A percentile compares a stretch with the other conserved stretches of the same genome.
These are phyloP conservation scores for Amphipyra berbera DNA, from an alignment of 2,888 invertebrate species.

Conservation along the genomic window DNA sequence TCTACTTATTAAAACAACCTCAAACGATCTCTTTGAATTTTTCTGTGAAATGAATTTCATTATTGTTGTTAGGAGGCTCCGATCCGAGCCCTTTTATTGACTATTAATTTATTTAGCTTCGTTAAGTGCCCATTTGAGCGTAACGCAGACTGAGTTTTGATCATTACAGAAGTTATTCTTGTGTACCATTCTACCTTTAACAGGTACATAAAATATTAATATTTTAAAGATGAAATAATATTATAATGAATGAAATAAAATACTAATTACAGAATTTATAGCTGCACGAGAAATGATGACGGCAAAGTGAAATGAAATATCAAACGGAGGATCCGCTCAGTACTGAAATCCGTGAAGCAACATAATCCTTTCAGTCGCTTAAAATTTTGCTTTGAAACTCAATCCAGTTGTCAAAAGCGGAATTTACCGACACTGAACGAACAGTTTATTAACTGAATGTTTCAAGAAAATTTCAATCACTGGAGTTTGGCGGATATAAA, in stretches of 20 bases:
- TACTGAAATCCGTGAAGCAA: conserved; percentile 23
- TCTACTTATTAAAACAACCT: conserved; percentile 35
- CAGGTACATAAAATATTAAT: conserved; percentile 16
- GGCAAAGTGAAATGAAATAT: conserved; percentile 28
- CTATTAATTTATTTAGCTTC: conserved; percentile 55
- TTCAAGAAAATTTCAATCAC: conserved; percentile 37
- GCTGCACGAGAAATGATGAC: conserved; percentile 10
- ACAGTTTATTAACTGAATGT: conserved; percentile 23
- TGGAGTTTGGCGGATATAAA: conserved; percentile 12
- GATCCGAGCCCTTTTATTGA: conserved; percentile 45
- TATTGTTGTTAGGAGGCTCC: conserved; percentile 33
- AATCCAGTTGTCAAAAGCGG: conserved; percentile 30
- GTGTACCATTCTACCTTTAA: conserved; percentile 15
- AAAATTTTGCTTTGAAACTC: conserved; percentile 28
- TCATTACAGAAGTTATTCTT: conserved; percentile 40
- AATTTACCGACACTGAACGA: conserved; percentile 6
- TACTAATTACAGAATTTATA: conserved; percentile 4
- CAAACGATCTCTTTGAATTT: conserved; percentile 29
- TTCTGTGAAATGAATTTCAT: conserved; percentile 43
- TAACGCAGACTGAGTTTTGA: conserved; percentile 41
- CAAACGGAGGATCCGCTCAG: conserved; percentile 15
- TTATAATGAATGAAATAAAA: conserved; percentile 6
- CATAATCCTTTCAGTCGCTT: conserved; percentile 34
- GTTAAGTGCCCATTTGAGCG: conserved; percentile 46
- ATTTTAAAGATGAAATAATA: conserved; percentile 7